Percentiles rank a stretch among this genome's conserved stretches.
Evolutionary conservation across 2,797 vertebrate genomes (phyloP).

Genomic region (Sibirionetta formosa): DNA sequence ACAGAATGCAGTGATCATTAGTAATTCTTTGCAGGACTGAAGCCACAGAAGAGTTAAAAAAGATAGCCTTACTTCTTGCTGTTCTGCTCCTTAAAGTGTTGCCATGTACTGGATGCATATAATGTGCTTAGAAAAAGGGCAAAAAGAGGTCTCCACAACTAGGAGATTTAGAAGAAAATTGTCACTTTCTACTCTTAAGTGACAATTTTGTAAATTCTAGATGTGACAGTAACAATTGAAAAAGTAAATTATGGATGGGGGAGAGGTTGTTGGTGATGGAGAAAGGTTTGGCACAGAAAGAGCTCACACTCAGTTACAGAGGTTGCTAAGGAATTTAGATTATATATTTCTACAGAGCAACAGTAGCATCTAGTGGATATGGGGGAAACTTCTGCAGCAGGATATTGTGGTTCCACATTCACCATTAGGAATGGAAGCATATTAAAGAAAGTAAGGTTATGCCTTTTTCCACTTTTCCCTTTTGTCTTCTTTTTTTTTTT

Average conservation of each 20-base stretch:
- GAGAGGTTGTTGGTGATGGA: background rate
- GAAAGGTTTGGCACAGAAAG: background rate
- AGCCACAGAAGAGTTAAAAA: background rate
- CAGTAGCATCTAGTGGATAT: constrained; percentile 74
- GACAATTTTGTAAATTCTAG: constrained; percentile 51
- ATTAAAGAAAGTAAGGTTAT: background rate
- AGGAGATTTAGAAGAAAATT: constrained; percentile 49
- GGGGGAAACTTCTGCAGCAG: background rate
- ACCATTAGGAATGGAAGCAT: background rate
- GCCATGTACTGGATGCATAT: background rate
- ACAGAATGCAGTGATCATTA: background rate
- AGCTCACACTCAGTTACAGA: background rate
- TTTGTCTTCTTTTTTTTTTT: background rate
- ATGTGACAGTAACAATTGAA: constrained; percentile 40
- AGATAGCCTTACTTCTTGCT: background rate
- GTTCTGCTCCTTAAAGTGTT: background rate
- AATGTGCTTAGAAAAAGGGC: background rate
- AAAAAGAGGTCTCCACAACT: background rate
- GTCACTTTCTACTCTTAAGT: constrained; percentile 26
- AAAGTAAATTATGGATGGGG: background rate
- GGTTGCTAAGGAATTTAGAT: background rate
- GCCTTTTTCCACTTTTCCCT: rapidly evolving
- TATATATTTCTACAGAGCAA: constrained; percentile 8
- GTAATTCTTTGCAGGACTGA: background rate
- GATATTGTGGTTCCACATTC: background rate